Evolutionary conservation across 2,888 invertebrate species (phyloP).

Genomic region (Gisinianus flammeolus): DNA sequence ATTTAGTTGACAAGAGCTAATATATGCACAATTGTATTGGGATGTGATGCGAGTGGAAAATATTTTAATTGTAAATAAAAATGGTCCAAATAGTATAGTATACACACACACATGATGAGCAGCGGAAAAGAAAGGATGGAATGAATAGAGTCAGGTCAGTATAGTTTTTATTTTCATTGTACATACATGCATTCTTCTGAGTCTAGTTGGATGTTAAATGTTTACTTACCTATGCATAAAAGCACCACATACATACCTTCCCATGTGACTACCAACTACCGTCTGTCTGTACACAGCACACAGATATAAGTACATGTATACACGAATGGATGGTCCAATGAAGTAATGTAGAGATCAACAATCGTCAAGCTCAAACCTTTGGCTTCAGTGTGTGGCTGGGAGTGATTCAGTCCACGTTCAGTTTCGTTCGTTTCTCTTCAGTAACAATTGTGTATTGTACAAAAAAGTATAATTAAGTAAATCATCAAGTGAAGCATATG

Average conservation of each 20-base stretch:
- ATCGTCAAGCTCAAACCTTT: too few relatives aligned
- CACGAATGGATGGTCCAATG: background rate
- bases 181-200: background rate
- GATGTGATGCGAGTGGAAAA: background rate
- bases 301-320: background rate
- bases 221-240: too few relatives aligned
- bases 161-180: background rate
- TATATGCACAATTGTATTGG: background rate
- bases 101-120: background rate
- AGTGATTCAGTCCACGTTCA: too few relatives aligned
- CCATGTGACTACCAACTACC: background rate
- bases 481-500: too few relatives aligned
- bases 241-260: too few relatives aligned
- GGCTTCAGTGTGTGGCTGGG: too few relatives aligned
- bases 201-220: background rate
- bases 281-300: background rate
- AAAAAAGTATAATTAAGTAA: too few relatives aligned
- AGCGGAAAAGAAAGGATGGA: background rate
- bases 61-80: background rate
- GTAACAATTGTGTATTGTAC: too few relatives aligned
- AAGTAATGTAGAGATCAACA: too few relatives aligned
- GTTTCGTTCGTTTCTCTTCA: too few relatives aligned
- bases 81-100: background rate
- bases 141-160: background rate
- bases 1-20: too few relatives aligned